Conservation (phyloP, 2,113 vertebrate genomes). For the Ranitomeya imitator region DNA sequence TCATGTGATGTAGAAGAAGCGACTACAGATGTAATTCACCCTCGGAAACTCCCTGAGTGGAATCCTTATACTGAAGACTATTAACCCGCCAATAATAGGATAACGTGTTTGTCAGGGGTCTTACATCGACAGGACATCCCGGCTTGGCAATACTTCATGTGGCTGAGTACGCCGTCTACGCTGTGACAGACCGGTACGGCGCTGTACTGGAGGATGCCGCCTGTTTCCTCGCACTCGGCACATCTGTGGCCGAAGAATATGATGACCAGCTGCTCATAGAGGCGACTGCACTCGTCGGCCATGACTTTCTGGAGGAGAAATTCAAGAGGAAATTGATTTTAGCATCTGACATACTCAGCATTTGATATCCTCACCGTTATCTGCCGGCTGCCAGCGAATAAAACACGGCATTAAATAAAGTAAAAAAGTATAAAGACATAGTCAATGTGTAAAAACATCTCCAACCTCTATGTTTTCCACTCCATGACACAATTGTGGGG, state of each 20-base stretch:
- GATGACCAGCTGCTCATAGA: conserved; percentile 24
- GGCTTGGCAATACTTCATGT: conserved; percentile 14
- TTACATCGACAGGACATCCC: conserved; percentile 22
- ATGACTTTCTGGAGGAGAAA: not conserved
- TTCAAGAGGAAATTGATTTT: too few species aligned
- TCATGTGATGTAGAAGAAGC: not conserved
- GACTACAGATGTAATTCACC: not conserved
- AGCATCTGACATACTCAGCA: too few species aligned
- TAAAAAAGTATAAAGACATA: too few species aligned
- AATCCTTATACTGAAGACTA: not conserved
- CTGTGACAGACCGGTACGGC: not conserved
- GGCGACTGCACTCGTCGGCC: not conserved
- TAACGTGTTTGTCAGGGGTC: not conserved
- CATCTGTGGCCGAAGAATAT: not conserved
- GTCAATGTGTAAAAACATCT: too few species aligned
- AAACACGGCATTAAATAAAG: too few species aligned
- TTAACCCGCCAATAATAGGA: not conserved
- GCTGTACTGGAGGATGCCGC: not conserved
- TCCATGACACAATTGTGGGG: too few species aligned
- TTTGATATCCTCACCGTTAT: too few species aligned
- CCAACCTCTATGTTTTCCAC: too few species aligned
- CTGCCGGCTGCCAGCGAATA: too few species aligned
- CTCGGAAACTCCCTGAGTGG: not conserved
- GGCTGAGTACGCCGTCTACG: not conserved
- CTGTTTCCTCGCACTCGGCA: not conserved